Evolutionary conservation across 2,113 vertebrate species (phyloP), one percentile per base, ranked within the genome.

Genomic region (Xiphophorus couchianus): DNA sequence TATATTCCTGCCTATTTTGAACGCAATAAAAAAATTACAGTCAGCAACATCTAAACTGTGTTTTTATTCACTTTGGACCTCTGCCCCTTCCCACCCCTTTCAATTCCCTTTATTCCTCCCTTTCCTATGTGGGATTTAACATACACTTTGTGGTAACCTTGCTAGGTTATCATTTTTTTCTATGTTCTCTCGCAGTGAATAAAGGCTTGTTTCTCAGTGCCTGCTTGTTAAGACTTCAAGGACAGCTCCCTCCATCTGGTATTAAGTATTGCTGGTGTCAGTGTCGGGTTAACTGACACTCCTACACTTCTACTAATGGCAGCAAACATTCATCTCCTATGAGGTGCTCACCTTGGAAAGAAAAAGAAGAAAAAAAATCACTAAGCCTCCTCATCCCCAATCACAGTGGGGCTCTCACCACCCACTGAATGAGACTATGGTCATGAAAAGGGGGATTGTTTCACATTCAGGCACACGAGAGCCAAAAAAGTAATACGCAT

Each of bases 111-210:
- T 89, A 86, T 88, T 90, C 90, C 88, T 85, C 89, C 89, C 84
- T 95, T 93, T 94, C 92, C 90, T 88, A 93, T 94, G 94, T 95
- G 95, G 93, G 92, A 90, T 94, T 93, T 84, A 91, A 95, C 93
- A 76, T 95, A 94, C n/a, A 91, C 92, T 94, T 94, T 94, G 94
- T 12, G 94, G 94, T 95, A 94, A 93, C 94, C 92, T 93, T 92
- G 89, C 91, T 92, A 94, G 94, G 93, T 89, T 94, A 94, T 95
- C 92, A 78, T 89, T 94, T 95, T 95, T 95, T 94, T 94, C 90
- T 88, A 86, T 0, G 66, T 80, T 93, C 91, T 89, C 89, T 92
- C 91, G 87, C 89, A 92, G 90, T 94, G 93, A 96, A 94, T 90
- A 94, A 95, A 95, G 88, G 89, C 88, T 93, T 93, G 90, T 89